A percentile compares a stretch with the other conserved stretches of the same genome.
These are phyloP conservation scores for Adrianichthys oophorus DNA, from an alignment of 2,797 vertebrate species.

Conservation along the genomic window DNA sequence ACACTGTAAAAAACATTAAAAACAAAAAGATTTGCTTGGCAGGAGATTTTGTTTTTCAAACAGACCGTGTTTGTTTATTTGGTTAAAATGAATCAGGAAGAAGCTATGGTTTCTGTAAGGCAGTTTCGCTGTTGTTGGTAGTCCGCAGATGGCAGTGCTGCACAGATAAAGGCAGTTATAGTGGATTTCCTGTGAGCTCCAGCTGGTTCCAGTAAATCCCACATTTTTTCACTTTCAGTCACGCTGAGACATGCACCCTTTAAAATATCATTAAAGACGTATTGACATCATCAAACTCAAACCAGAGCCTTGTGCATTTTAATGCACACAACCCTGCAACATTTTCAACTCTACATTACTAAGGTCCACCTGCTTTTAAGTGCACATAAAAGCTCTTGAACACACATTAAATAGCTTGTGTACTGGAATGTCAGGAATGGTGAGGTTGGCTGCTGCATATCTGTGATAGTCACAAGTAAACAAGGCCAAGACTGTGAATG, in stretches of 20 bases:
- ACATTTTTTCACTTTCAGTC: background rate
- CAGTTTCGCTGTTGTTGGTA: conserved; percentile 4
- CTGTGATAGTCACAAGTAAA: conserved; percentile 69
- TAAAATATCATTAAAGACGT: background rate
- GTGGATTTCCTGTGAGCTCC: background rate
- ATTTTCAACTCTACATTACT: background rate
- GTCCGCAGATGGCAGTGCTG: conserved; percentile 67
- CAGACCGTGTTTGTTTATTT: conserved; percentile 40
- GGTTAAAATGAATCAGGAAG: conserved; percentile 46
- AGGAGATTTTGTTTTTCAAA: conserved; percentile 31
- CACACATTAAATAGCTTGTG: conserved; percentile 48
- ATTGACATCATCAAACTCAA: too few relatives aligned
- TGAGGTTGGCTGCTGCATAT: conserved; percentile 57
- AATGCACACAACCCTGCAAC: background rate
- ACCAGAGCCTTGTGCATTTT: too few relatives aligned
- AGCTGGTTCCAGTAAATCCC: conserved; percentile 1
- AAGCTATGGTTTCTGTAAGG: conserved; percentile 23
- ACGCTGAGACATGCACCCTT: background rate
- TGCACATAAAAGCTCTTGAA: conserved; percentile 8
- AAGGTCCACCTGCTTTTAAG: background rate
- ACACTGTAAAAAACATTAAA: too few relatives aligned
- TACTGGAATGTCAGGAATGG: conserved; percentile 66
- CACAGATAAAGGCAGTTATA: conserved; percentile 21
- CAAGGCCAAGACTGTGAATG: conserved; percentile 56
- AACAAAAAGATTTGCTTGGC: too few relatives aligned